phyloP scores from a whole-genome alignment of 2,888 invertebrate species.

The Lithosia quadra region DNA sequence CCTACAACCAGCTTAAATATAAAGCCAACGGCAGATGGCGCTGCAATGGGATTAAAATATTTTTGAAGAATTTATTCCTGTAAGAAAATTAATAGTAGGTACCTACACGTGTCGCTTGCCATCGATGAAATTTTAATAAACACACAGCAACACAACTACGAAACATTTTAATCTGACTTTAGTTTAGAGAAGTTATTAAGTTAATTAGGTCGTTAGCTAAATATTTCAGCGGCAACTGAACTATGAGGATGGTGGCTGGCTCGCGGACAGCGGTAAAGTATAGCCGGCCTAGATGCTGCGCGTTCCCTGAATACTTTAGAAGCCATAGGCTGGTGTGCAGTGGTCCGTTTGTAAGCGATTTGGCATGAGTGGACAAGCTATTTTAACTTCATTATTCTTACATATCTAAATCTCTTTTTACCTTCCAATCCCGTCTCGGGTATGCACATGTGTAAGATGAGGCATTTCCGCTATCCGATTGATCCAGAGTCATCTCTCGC shows the following conservation, averaged over 20 bases:
- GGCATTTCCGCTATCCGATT: too few relatives aligned
- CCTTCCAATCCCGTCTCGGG: too few relatives aligned
- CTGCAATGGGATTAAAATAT: too few relatives aligned
- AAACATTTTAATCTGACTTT: conserved; percentile 39
- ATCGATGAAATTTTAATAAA: too few relatives aligned
- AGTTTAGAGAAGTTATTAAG: conserved; percentile 52
- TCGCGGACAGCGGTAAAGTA: conserved; percentile 54
- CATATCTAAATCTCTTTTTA: too few relatives aligned
- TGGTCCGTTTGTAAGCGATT: conserved; percentile 33
- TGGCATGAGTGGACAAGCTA: neutral
- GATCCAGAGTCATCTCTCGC: too few relatives aligned
- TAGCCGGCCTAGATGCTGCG: conserved; percentile 51
- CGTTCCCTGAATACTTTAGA: conserved; percentile 56
- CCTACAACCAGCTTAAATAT: too few relatives aligned
- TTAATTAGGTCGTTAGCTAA: conserved; percentile 46
- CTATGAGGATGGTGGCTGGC: conserved; percentile 43
- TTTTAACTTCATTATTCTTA: neutral
- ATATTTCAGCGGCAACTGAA: conserved; percentile 47
- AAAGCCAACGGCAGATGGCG: too few relatives aligned
- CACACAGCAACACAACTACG: neutral
- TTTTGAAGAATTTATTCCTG: too few relatives aligned
- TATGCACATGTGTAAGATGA: too few relatives aligned
- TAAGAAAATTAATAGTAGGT: too few relatives aligned
- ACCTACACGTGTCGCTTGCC: too few relatives aligned
- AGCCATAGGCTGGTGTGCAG: conserved; percentile 26